These are phyloP conservation scores for Sciurus carolinensis DNA, from an alignment of 2,797 vertebrate genomes.

Conservation along the genomic window DNA sequence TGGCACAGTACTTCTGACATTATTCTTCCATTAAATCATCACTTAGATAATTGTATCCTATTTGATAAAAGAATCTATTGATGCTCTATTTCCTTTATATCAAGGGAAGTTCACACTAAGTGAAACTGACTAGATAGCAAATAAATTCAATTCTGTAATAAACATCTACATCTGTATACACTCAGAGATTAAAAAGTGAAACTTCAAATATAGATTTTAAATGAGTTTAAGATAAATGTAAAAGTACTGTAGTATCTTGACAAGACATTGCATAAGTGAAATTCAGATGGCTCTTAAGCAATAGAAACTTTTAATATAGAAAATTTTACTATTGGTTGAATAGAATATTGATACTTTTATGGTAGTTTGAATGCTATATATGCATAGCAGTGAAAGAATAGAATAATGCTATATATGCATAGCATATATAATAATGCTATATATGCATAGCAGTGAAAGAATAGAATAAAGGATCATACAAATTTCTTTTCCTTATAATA, in stretches of 20 bases:
- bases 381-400: not conserved
- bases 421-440: not conserved
- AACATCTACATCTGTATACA: conserved; percentile 71
- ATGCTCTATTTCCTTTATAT: conserved; percentile 85
- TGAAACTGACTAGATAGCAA: conserved; percentile 86
- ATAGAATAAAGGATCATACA: not conserved
- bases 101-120: conserved; percentile 84
- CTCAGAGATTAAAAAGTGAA: conserved; percentile 76
- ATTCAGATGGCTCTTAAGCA: not conserved
- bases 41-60: conserved; percentile 86
- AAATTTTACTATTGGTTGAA: not conserved
- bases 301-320: not conserved
- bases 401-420: not conserved
- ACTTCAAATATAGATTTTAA: conserved; percentile 77
- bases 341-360: not conserved
- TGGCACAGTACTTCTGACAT: conserved; percentile 81
- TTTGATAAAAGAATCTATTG: conserved; percentile 81
- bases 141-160: conserved; percentile 85
- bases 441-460: not conserved
- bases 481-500: not conserved
- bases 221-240: conserved; percentile 48
- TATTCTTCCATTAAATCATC: conserved; percentile 87
- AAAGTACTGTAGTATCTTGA: conserved; percentile 78
- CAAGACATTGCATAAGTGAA: conserved; percentile 69
- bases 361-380: not conserved